Conservation (phyloP, 2,888 invertebrate genomes). For the Callosobruchus maculatus region DNA sequence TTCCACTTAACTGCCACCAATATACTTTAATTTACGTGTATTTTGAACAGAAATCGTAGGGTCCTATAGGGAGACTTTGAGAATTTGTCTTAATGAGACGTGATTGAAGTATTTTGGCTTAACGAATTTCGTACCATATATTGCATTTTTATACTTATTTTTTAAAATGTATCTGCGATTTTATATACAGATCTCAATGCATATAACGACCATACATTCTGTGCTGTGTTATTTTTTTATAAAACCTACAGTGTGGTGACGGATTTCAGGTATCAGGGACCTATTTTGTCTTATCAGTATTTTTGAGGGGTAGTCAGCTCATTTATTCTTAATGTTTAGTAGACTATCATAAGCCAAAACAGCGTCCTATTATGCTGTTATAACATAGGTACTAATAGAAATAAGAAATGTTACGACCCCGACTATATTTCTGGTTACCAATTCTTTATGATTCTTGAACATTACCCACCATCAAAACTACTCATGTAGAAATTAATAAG, state of each 20-base stretch:
- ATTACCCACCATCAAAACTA: too few relatives aligned
- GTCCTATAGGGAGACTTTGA: not conserved
- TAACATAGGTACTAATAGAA: too few relatives aligned
- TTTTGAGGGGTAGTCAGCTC: not conserved
- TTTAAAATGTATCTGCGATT: slow-evolving; percentile 5
- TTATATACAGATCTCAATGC: not conserved
- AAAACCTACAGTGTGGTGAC: not conserved
- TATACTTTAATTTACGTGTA: not conserved
- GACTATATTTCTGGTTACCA: too few relatives aligned
- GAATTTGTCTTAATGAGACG: not conserved
- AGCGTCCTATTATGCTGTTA: too few relatives aligned
- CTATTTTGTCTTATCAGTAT: not conserved
- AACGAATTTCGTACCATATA: not conserved
- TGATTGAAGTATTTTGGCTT: not conserved
- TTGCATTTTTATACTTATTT: slow-evolving; percentile 17
- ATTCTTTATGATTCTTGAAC: too few relatives aligned
- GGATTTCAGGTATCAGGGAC: not conserved
- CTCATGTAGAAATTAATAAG: too few relatives aligned
- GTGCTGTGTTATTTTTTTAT: slow-evolving; percentile 12
- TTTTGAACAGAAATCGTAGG: not conserved
- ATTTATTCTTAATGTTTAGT: too few relatives aligned
- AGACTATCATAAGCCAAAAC: too few relatives aligned
- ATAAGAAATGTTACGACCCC: too few relatives aligned
- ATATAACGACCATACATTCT: slow-evolving; percentile 5
- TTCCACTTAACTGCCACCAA: not conserved